Conservation (phyloP, 2,113 vertebrate genomes). For the Gila orcuttii region DNA sequence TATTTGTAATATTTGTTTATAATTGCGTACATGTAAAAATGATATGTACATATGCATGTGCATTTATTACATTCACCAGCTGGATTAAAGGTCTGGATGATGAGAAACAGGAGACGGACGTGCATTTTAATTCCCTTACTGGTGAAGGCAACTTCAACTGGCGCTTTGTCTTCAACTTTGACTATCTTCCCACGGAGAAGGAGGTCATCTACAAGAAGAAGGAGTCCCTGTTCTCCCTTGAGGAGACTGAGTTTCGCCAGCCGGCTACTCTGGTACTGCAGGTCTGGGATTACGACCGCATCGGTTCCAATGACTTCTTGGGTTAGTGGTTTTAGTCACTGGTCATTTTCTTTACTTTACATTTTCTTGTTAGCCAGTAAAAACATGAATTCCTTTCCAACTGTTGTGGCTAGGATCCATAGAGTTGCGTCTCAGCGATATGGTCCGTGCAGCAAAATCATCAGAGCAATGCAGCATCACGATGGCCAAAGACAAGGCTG, state of each 20-base stretch:
- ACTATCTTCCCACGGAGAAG: conserved; percentile 90
- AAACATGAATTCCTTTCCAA: background rate
- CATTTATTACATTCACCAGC: conserved; percentile 67
- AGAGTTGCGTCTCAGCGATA: conserved; percentile 85
- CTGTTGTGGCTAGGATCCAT: conserved; percentile 75
- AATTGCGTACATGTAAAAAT: no score
- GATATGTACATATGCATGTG: no score
- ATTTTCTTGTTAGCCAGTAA: background rate
- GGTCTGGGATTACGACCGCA: conserved; percentile 94
- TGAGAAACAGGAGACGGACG: conserved; percentile 92
- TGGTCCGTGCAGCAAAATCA: conserved; percentile 84
- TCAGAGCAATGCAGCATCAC: conserved; percentile 80
- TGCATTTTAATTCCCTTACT: conserved; percentile 94
- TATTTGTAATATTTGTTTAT: no score
- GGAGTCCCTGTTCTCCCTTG: conserved; percentile 89
- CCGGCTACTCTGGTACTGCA: conserved; percentile 87
- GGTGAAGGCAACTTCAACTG: conserved; percentile 97
- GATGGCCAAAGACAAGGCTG: conserved; percentile 83
- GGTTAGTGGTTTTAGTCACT: conserved; percentile 71
- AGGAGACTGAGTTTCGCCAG: conserved; percentile 87
- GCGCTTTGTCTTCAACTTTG: conserved; percentile 90
- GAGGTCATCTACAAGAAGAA: conserved; percentile 87
- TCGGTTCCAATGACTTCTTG: conserved; percentile 90
- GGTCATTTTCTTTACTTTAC: background rate
- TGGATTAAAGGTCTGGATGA: conserved; percentile 91